Conservation (phyloP, 2,888 invertebrate species). For the Aleiodes testaceus region DNA sequence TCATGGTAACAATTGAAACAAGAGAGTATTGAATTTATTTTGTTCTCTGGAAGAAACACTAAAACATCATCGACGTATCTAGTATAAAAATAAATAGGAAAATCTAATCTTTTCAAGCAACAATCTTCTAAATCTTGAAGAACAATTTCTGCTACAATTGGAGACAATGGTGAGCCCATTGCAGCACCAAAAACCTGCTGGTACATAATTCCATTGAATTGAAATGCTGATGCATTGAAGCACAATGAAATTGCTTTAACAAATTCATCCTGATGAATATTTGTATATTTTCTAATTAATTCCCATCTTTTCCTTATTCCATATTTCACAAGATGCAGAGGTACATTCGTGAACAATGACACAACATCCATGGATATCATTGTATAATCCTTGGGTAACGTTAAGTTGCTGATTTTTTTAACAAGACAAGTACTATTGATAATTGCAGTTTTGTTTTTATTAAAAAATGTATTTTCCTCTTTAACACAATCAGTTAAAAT, state of each 20-base stretch:
- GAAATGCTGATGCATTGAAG: conserved; percentile 40
- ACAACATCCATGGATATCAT: conserved; percentile 44
- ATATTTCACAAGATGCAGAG: conserved; percentile 21
- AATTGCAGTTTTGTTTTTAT: conserved; percentile 13
- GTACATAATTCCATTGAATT: conserved; percentile 41
- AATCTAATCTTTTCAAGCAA: conserved; percentile 29
- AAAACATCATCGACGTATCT: conserved; percentile 43
- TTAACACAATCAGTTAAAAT: conserved; percentile 27
- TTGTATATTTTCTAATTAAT: conserved; percentile 30
- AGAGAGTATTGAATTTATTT: conserved; percentile 15
- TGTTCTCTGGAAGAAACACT: conserved; percentile 26
- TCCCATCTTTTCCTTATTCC: conserved; percentile 39
- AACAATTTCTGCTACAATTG: conserved; percentile 51
- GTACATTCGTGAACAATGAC: conserved; percentile 42
- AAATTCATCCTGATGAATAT: conserved; percentile 23
- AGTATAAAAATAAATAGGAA: conserved; percentile 34
- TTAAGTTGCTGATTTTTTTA: background rate
- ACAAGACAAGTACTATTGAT: conserved; percentile 8
- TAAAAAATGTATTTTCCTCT: background rate
- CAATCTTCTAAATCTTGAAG: conserved; percentile 50
- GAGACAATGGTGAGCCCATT: conserved; percentile 54
- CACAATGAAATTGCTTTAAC: conserved; percentile 34
- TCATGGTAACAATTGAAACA: conserved; percentile 36
- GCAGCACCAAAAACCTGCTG: conserved; percentile 51
- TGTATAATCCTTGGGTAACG: conserved; percentile 30